Evolutionary conservation across 2,797 vertebrate genomes (phyloP).

Genomic region (Toxotes lorentzi): DNA sequence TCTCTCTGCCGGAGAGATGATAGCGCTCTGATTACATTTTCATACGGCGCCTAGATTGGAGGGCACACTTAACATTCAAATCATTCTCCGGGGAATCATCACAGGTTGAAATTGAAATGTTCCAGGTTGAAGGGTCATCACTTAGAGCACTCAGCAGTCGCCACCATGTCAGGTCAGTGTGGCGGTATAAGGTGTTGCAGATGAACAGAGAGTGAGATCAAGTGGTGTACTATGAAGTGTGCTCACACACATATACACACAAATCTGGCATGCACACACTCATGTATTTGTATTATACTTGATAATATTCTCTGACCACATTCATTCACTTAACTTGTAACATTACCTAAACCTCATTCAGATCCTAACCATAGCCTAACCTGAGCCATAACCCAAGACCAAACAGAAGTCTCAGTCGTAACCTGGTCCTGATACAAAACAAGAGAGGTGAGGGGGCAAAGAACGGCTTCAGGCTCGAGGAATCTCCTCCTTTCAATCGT

Average conservation of each 20-base stretch:
- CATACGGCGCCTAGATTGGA: slow-evolving; percentile 73
- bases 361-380: neutral
- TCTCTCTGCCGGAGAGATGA: slow-evolving; percentile 81
- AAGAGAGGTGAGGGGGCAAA: neutral
- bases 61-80: slow-evolving; percentile 89
- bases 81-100: slow-evolving; percentile 83
- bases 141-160: slow-evolving; percentile 56
- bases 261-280: neutral
- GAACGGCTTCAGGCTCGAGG: neutral
- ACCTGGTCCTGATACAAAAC: neutral
- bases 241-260: slow-evolving; percentile 3
- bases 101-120: slow-evolving; percentile 84
- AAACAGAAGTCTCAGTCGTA: neutral
- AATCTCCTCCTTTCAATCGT: neutral
- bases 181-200: slow-evolving; percentile 41
- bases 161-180: slow-evolving; percentile 36
- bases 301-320: neutral
- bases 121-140: slow-evolving; percentile 78
- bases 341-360: neutral
- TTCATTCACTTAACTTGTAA: neutral
- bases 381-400: neutral
- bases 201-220: slow-evolving; percentile 46
- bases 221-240: slow-evolving; percentile 18
- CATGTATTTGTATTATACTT: neutral
- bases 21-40: slow-evolving; percentile 88